Conservation (phyloP, 2,888 invertebrate species). For the Malthinus flaveolus region DNA sequence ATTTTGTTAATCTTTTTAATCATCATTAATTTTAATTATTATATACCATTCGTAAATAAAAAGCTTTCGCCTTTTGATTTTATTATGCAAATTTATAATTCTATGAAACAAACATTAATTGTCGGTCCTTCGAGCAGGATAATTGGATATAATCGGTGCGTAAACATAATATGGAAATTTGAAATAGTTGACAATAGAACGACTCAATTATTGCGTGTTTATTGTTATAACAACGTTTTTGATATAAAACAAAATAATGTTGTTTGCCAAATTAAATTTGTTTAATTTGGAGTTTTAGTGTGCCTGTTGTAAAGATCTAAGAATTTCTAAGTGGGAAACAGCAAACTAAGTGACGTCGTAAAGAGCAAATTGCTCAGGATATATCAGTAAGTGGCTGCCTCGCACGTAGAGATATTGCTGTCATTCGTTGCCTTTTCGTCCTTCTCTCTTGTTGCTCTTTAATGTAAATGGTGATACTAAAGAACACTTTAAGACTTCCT, state of each 20-base stretch:
- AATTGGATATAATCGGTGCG: no score
- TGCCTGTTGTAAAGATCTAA: slow-evolving; percentile 13
- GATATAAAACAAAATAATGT: background rate
- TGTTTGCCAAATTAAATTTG: slow-evolving; percentile 11
- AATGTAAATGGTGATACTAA: slow-evolving; percentile 29
- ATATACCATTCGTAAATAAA: no score
- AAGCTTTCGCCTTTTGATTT: no score
- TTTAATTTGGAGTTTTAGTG: slow-evolving; percentile 19
- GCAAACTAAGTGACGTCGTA: slow-evolving; percentile 43
- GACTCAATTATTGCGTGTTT: no score
- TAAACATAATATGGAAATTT: no score
- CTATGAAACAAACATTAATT: no score
- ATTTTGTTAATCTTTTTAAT: background rate
- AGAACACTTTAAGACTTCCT: slow-evolving; percentile 30
- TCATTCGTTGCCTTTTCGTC: slow-evolving; percentile 40
- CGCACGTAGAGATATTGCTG: slow-evolving; percentile 47
- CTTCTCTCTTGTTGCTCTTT: slow-evolving; percentile 32
- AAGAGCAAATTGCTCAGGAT: slow-evolving; percentile 52
- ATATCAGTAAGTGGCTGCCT: slow-evolving; percentile 48
- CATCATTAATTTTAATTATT: no score
- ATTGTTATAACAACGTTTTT: no score
- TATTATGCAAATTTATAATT: no score
- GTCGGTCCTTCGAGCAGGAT: no score
- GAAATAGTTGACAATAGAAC: no score
- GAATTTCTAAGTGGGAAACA: slow-evolving; percentile 24